phyloP scores from a whole-genome alignment of 1,140 invertebrate species.

The Pentalonia nigronervosa region DNA sequence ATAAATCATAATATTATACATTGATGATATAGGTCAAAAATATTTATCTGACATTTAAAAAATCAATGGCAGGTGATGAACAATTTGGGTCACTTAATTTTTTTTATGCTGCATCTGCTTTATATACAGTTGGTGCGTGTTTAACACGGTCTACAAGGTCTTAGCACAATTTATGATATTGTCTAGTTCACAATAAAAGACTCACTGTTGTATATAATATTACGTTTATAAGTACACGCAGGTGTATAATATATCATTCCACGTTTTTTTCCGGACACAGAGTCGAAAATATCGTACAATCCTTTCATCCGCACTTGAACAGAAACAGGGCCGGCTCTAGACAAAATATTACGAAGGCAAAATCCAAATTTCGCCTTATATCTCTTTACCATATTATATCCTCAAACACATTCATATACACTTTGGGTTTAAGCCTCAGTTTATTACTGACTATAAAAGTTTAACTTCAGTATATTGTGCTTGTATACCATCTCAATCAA shows the following conservation, averaged over 20 bases:
- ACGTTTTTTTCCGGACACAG: background rate
- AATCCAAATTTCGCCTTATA: too few species aligned
- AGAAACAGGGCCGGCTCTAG: too few species aligned
- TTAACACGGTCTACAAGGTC: background rate
- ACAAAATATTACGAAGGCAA: too few species aligned
- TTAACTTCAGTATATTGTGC: too few species aligned
- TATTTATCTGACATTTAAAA: background rate
- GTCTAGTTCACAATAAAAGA: background rate
- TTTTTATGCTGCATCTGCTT: background rate
- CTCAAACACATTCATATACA: too few species aligned
- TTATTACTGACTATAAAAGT: too few species aligned
- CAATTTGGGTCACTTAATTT: background rate
- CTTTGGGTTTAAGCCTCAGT: too few species aligned
- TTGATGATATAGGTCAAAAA: background rate
- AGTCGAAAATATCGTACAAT: background rate
- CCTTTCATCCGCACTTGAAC: too few species aligned
- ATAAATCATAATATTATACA: background rate
- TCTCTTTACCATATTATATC: too few species aligned
- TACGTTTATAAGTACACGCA: too few species aligned
- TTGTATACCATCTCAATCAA: too few species aligned
- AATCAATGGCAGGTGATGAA: background rate
- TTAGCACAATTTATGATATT: background rate
- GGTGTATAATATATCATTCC: background rate
- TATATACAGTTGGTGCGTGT: background rate
- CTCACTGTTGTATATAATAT: background rate